These are phyloP conservation scores for Lagodon rhomboides DNA, from an alignment of 2,797 vertebrate genomes.

Conservation along the genomic window DNA sequence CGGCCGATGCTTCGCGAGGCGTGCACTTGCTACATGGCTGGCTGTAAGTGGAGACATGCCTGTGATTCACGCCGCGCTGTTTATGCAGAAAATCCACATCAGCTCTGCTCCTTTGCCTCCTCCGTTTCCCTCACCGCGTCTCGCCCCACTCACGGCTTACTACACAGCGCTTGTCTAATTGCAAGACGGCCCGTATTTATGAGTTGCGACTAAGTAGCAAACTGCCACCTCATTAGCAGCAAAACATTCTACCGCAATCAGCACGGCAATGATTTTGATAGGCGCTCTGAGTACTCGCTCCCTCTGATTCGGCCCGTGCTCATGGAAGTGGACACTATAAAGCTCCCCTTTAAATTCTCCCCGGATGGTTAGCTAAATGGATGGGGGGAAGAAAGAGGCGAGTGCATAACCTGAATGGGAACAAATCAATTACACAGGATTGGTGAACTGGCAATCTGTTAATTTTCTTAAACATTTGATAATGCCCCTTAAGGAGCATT, in stretches of 20 bases:
- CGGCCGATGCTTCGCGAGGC: constrained; percentile 63
- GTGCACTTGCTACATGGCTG: constrained; percentile 53
- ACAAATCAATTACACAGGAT: constrained; percentile 86
- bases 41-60: constrained; percentile 60
- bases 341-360: constrained; percentile 62
- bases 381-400: constrained; percentile 48
- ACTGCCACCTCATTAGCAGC: constrained; percentile 75
- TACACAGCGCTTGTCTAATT: constrained; percentile 65
- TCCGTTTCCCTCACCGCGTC: constrained; percentile 60
- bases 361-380: constrained; percentile 73
- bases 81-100: constrained; percentile 75
- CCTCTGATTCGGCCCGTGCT: constrained; percentile 49
- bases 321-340: constrained; percentile 61
- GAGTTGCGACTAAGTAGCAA: constrained; percentile 66
- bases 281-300: constrained; percentile 33
- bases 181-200: constrained; percentile 67
- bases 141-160: constrained; percentile 61
- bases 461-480: constrained; percentile 86
- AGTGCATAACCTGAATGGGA: constrained; percentile 80
- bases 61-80: constrained; percentile 63
- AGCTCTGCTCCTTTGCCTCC: constrained; percentile 58
- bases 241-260: constrained; percentile 67
- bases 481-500: constrained; percentile 81
- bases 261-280: constrained; percentile 65
- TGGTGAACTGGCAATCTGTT: constrained; percentile 82